Base-by-base conservation (phyloP, 1,140 invertebrate genomes). In the Parasteatoda tepidariorum region DNA sequence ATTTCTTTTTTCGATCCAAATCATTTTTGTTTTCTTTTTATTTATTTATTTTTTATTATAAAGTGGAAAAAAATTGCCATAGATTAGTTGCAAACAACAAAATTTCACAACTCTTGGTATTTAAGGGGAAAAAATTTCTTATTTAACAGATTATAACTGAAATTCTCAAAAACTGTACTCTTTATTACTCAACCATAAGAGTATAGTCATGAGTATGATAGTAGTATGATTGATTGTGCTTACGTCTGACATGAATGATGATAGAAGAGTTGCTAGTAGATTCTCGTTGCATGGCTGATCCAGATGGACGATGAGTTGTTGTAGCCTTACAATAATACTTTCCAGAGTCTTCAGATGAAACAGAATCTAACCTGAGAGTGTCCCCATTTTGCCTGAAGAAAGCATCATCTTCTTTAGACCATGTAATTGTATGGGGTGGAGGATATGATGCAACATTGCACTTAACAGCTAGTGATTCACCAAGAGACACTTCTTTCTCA, bases 361-460 rank as follows among this genome's bases (percentile, higher is more conserved):
- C 93, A 64, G 92, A 91, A 2, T 90, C 92, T n/a, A 98, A 88
- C 18, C 92, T 90, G 0, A 98, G 89, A 0, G 93, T 92, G 24
- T 94, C 92, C 2, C 95, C 95, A n/a, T 90, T 91, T 87, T 96
- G 94, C 4, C 93, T 91, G 87, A 97, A 97, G 74, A 95, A 94
- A 0, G 94, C 92, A 84, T 94, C 93, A 0, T 92, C 94, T 85
- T 96, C 95, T 87, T 95, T 93, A 2, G 94, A 90, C 96, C 96
- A 97, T 86, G 97, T 94, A 74, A 97, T 92, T 0, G 95, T 95
- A 26, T 71, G 91, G 87, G 0, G 85, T 30, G 74, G 61, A 34
- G 96, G 96, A 88, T 97, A 97, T 0, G 96, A 92, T 0, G 94
- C 93, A 0, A 97, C 95, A 87, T 97, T 95, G 87, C 96, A 98